Percentiles rank a stretch among this genome's conserved stretches.
Conservation (phyloP, 2,113 vertebrate genomes). For the Ahaetulla prasina region DNA sequence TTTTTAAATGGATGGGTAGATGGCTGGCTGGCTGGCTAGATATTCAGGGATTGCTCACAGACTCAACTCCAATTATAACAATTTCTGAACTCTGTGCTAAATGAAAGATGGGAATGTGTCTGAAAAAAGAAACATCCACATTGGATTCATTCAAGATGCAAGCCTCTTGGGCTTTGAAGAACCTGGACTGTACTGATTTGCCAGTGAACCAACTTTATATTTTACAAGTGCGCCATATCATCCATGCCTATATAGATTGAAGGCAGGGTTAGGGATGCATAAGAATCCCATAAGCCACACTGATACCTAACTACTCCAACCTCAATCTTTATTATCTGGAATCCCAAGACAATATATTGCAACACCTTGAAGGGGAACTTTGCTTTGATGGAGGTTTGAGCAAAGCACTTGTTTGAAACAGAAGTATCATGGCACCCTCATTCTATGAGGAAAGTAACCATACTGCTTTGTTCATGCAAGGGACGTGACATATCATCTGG, state of each 20-base stretch:
- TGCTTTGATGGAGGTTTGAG: neutral
- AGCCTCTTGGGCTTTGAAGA: neutral
- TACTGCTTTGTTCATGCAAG: neutral
- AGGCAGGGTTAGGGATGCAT: neutral
- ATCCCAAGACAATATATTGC: neutral
- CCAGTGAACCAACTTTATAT: neutral
- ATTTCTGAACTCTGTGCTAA: neutral
- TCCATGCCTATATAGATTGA: neutral
- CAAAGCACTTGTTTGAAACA: neutral
- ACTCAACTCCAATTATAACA: neutral
- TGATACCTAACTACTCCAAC: neutral
- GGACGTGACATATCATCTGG: neutral
- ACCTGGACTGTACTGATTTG: neutral
- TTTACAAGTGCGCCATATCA: neutral
- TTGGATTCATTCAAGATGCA: neutral
- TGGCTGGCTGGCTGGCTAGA: neutral
- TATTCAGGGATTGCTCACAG: neutral
- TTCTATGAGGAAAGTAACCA: neutral
- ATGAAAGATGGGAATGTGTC: neutral
- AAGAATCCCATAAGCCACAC: neutral
- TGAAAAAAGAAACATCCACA: neutral
- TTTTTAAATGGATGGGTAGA: neutral
- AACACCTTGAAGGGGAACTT: neutral
- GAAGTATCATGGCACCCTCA: neutral
- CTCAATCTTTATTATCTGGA: neutral